Conservation (phyloP, 2,888 invertebrate genomes). For the Osedax fenrisi region DNA sequence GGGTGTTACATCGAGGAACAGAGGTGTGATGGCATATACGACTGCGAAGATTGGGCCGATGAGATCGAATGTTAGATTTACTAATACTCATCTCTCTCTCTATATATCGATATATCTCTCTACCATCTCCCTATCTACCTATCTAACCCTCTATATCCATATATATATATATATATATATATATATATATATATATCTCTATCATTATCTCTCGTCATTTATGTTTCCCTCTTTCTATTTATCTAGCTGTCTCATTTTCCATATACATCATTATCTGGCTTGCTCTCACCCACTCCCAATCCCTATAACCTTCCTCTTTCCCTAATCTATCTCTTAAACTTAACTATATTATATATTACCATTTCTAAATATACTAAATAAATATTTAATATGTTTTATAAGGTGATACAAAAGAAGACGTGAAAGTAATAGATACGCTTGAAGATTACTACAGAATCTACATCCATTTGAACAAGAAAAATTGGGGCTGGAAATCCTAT, state of each 20-base stretch:
- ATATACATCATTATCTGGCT: not conserved
- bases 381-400: not conserved
- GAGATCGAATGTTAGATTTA: slow-evolving; percentile 39
- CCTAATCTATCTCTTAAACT: no score
- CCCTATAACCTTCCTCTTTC: not conserved
- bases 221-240: not conserved
- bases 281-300: not conserved
- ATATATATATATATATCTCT: not conserved
- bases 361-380: not conserved
- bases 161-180: not conserved
- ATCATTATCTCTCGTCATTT: no score
- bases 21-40: slow-evolving; percentile 65
- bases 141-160: not conserved
- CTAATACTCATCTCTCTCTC: not conserved
- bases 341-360: no score
- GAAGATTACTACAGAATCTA: not conserved
- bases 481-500: not conserved
- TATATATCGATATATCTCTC: not conserved
- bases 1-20: slow-evolving; percentile 66
- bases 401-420: not conserved
- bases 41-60: slow-evolving; percentile 60
- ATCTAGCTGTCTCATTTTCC: not conserved
- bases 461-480: not conserved
- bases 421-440: not conserved
- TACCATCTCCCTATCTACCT: not conserved